Base-by-base conservation (phyloP, 2,888 invertebrate genomes). In the Tromatobia lineatoria region DNA sequence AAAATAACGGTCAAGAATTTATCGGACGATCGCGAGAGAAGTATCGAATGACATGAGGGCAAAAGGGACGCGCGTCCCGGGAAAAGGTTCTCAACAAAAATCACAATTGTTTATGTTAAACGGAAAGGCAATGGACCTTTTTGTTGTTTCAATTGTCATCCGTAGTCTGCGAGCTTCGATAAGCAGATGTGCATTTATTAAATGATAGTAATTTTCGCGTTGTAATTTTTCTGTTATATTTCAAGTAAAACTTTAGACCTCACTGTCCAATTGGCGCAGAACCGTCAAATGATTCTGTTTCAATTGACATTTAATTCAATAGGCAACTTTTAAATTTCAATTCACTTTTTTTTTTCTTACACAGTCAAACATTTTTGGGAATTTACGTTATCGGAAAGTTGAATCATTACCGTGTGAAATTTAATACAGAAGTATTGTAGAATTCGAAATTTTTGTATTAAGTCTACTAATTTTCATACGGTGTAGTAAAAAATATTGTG, bases 41-140 rank as follows among this genome's bases (percentile, higher is more conserved):
- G 73, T 67, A 85, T 85, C 74, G 87, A 88, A 57, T 88, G 88
- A 88, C 88, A 50, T 23, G 80, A 67, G 54, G 50, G 8, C n/a
- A 69, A 42, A 82, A 80, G 88, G 86, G 82, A 78, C 85, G 57
- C 86, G 84, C 87, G 54, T 25, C 42, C 73, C 59, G 80, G 85
- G 13, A 74, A 81, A 64, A 70, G 11, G 57, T 34, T 82, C 20
- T 34, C 71, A 20, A 86, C 86, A 67, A 80, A 54, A 45, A 80
- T 88, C 18, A 84, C 79, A 15, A 88, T 87, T n/a, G 69, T 66
- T 47, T 87, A 87, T 8, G 82, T 80, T 25, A 10, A 57, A 59
- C 38, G 66, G 45, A 66, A 15, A 42, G n/a, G 18, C 13, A 1
- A 45, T 13, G 23, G 13, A 2, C 57, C 20, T 23, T 13, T 13